Evolutionary conservation across 2,113 vertebrate genomes (phyloP).

Genomic region (Oreocharis arfaki): DNA sequence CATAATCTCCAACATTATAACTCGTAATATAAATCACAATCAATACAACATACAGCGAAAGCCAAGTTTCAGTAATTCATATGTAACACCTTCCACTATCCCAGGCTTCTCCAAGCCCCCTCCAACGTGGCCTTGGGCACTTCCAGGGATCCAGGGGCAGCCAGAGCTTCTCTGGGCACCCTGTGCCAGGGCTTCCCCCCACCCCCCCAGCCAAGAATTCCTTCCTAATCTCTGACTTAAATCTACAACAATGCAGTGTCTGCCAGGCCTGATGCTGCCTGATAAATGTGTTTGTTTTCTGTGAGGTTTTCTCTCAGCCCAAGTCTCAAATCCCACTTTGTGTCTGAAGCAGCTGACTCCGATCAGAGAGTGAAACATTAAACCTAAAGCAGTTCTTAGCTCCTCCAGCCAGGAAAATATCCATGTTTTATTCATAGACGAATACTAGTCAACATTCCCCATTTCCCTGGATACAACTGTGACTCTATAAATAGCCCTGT

Average conservation of each 20-base stretch:
- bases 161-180: background rate
- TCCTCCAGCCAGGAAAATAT: conserved; percentile 56
- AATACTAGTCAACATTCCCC: conserved; percentile 69
- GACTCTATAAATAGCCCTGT: conserved; percentile 67
- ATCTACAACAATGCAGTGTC: rapidly evolving
- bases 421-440: conserved; percentile 66
- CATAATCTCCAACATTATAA: too few species aligned
- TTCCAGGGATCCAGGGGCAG: background rate
- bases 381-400: background rate
- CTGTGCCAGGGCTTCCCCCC: background rate
- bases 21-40: too few species aligned
- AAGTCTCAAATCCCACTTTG: background rate
- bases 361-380: background rate
- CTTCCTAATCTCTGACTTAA: background rate
- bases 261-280: background rate
- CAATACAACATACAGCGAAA: too few species aligned
- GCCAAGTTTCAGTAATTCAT: too few species aligned
- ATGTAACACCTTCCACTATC: rapidly evolving
- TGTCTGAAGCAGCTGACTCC: background rate
- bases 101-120: background rate
- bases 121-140: background rate
- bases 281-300: background rate
- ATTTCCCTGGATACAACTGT: conserved; percentile 67
- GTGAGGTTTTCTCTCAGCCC: background rate
- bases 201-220: background rate